Conservation (phyloP, 2,888 invertebrate genomes). For the Ariolimax columbianus region DNA sequence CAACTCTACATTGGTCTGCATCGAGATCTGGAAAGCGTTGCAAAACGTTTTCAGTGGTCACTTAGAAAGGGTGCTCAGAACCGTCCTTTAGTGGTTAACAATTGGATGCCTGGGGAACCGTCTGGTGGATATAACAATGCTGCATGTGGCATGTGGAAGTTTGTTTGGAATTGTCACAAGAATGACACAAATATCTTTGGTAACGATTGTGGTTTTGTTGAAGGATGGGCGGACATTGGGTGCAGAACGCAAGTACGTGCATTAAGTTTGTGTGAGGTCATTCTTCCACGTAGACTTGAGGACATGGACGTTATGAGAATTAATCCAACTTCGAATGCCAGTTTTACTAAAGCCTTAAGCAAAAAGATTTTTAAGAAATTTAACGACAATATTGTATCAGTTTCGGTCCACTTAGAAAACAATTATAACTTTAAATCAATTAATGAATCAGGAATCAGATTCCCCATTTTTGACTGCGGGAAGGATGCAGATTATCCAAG, state of each 20-base stretch:
- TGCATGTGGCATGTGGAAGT: neutral
- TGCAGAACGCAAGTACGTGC: neutral
- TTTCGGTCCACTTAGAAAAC: neutral
- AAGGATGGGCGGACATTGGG: neutral
- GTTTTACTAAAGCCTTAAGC: neutral
- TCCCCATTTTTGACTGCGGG: constrained; percentile 15
- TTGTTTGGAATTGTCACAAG: neutral
- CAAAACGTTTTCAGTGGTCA: neutral
- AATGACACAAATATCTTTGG: neutral
- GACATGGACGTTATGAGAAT: neutral
- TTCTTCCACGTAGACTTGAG: neutral
- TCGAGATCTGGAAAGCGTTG: neutral
- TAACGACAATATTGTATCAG: neutral
- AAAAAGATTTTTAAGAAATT: neutral
- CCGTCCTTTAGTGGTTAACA: neutral
- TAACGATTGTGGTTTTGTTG: neutral
- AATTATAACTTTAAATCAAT: neutral
- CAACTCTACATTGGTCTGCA: neutral
- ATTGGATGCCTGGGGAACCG: neutral
- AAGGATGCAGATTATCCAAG: neutral
- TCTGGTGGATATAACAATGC: neutral
- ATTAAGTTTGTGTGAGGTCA: neutral
- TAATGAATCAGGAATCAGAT: neutral
- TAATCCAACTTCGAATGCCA: neutral
- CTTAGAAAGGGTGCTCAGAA: neutral